Conservation (phyloP, 2,888 invertebrate genomes). For the Cacoxenus indagator region DNA sequence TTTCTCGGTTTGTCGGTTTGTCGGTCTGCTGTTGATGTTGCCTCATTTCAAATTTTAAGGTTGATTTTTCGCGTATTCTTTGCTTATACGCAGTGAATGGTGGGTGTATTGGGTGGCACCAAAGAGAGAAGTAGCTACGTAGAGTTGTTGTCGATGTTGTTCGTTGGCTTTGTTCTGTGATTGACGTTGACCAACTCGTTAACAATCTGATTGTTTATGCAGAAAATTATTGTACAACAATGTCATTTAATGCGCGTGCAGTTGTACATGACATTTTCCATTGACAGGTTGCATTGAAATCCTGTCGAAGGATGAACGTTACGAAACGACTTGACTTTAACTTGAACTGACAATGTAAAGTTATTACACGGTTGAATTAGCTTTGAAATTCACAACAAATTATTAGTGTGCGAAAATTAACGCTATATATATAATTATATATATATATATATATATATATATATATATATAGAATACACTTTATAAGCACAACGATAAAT, state of each 20-base stretch:
- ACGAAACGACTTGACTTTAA: too few species aligned
- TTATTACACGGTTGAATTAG: too few species aligned
- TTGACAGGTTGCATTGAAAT: background rate
- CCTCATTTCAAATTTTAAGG: background rate
- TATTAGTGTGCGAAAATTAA: too few species aligned
- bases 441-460: too few species aligned
- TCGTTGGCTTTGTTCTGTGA: conserved; percentile 30
- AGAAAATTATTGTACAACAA: conserved; percentile 7
- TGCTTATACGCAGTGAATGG: too few species aligned
- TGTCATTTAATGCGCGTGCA: background rate
- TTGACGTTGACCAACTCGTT: conserved; percentile 39
- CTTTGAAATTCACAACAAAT: too few species aligned
- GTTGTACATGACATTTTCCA: background rate
- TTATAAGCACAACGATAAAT: too few species aligned
- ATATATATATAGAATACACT: too few species aligned
- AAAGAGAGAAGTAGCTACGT: background rate
- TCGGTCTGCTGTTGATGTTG: background rate
- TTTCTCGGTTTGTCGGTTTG: too few species aligned
- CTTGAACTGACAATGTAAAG: too few species aligned
- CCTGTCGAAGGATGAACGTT: too few species aligned
- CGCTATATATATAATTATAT: too few species aligned
- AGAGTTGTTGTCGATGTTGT: conserved; percentile 23
- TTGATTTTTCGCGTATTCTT: background rate
- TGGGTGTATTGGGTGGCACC: background rate
- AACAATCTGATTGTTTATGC: conserved; percentile 28